Percentiles rank a stretch among this genome's conserved stretches.
Evolutionary conservation across 2,888 invertebrate species (phyloP).

Genomic region (Amphimallon solstitiale): DNA sequence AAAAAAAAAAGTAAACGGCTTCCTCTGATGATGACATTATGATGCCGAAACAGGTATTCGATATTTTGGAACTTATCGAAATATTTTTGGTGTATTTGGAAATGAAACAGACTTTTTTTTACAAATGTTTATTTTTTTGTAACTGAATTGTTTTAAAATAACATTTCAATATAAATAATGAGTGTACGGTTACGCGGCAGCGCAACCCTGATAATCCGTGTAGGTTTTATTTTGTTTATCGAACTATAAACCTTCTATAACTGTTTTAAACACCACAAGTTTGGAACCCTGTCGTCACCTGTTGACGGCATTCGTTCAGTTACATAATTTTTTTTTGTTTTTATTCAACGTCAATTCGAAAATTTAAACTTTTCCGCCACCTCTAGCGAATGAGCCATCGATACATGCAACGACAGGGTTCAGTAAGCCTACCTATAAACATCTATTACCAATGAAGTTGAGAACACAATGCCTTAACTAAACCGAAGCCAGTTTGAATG

Average conservation of each 20-base stretch:
- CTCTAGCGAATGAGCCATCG: constrained; percentile 8
- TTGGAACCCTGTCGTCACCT: constrained; percentile 30
- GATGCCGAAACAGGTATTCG: too few relatives aligned
- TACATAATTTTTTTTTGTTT: not conserved
- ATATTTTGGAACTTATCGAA: too few relatives aligned
- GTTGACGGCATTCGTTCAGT: constrained; percentile 1
- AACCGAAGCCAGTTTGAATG: constrained; percentile 37
- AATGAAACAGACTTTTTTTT: constrained; percentile 52
- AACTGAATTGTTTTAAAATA: constrained; percentile 62
- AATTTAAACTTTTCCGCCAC: too few relatives aligned
- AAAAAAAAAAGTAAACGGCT: too few relatives aligned
- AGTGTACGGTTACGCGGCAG: constrained; percentile 53
- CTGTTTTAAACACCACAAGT: constrained; percentile 46
- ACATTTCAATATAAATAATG: constrained; percentile 61
- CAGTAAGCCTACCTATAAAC: constrained; percentile 58
- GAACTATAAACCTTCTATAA: constrained; percentile 55
- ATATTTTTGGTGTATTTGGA: too few relatives aligned
- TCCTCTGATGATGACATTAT: too few relatives aligned
- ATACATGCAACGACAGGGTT: constrained; percentile 34
- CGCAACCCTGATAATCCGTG: constrained; percentile 49
- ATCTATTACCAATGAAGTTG: constrained; percentile 61
- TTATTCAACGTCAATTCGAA: not conserved
- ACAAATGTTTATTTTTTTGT: constrained; percentile 61
- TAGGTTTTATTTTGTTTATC: constrained; percentile 47
- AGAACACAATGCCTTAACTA: constrained; percentile 61